phyloP scores from a whole-genome alignment of 2,113 vertebrate genomes.

The Zapus hudsonius region DNA sequence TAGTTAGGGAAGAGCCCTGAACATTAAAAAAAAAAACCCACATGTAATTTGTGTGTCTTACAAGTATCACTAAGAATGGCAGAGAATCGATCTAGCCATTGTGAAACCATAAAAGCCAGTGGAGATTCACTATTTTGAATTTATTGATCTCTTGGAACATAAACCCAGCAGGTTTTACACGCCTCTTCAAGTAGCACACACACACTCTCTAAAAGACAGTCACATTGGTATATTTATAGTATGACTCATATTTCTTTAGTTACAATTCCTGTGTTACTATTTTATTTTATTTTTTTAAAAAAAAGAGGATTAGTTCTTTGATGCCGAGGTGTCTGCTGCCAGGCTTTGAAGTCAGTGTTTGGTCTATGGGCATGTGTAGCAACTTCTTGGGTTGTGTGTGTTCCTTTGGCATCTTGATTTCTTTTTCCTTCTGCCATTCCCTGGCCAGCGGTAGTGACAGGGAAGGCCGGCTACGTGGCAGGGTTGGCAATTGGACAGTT shows the following conservation, averaged over 20 bases:
- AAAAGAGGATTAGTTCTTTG: constrained; percentile 13
- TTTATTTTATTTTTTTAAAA: too few species aligned
- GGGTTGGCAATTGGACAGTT: not conserved
- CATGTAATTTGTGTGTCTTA: not conserved
- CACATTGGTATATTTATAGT: too few species aligned
- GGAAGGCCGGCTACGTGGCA: not conserved
- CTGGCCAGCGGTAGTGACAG: not conserved
- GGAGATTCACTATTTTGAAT: not conserved
- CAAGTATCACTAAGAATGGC: not conserved
- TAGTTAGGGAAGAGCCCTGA: not conserved
- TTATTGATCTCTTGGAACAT: too few species aligned
- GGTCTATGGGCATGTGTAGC: too few species aligned
- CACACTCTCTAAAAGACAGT: too few species aligned
- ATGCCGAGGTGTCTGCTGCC: not conserved
- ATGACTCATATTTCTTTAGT: not conserved
- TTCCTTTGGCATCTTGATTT: not conserved
- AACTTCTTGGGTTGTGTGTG: not conserved
- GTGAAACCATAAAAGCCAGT: not conserved
- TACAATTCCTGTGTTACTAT: too few species aligned
- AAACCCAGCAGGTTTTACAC: too few species aligned
- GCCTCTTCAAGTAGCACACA: too few species aligned
- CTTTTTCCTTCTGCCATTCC: not conserved
- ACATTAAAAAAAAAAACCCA: not conserved
- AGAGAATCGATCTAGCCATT: not conserved
- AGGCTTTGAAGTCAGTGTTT: not conserved